Evolutionary conservation across 2,797 vertebrate genomes (phyloP), one percentile per base, ranked within the genome.

Genomic region (Lagorchestes hirsutus): DNA sequence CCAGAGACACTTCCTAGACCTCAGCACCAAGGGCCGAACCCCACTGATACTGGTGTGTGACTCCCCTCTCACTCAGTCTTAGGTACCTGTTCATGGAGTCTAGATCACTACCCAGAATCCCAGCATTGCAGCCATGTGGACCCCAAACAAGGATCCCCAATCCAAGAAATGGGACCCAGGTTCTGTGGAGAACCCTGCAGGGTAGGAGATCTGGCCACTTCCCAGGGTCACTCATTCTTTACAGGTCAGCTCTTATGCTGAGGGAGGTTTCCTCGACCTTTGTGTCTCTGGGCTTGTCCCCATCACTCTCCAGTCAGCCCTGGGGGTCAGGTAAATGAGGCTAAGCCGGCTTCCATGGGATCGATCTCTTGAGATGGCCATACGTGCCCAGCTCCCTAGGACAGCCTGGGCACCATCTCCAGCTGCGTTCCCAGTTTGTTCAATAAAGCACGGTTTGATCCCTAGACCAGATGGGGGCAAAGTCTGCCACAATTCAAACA

Each of bases 341-440:
- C 18, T 40, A 40, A 82, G n/a, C n/a, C 5, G 2, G 0, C 67
- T 40, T 22, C n/a, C 67, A 3, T 22, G 67, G 6, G n/a, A 18
- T 5, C 13, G 5, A 40, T 1, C 67, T 74, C 67, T n/a, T 1
- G 16, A 3, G 67, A 18, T 22, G n/a, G 67, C n/a, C 67, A 40
- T 22, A 40, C 18, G 12, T 14, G 18, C 6, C n/a, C n/a, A 22
- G 16, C 67, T 24, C n/a, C 67, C 18, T 13, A 34, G 59, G 59
- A 10, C 13, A 0, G 12, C 31, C 31, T 22, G 6, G 18, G n/a
- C n/a, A 18, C n/a, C 18, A 40, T 8, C 1, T 8, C n/a, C n/a
- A n/a, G 16, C 67, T 8, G 34, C 4, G 0, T 1, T 40, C 16
- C 40, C 16, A 40, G 34, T 9, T 22, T 9, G n/a, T 22, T 74